Evolutionary conservation across 2,797 vertebrate species (phyloP), one percentile per base, ranked within the genome.

Genomic region (Numenius phaeopus): DNA sequence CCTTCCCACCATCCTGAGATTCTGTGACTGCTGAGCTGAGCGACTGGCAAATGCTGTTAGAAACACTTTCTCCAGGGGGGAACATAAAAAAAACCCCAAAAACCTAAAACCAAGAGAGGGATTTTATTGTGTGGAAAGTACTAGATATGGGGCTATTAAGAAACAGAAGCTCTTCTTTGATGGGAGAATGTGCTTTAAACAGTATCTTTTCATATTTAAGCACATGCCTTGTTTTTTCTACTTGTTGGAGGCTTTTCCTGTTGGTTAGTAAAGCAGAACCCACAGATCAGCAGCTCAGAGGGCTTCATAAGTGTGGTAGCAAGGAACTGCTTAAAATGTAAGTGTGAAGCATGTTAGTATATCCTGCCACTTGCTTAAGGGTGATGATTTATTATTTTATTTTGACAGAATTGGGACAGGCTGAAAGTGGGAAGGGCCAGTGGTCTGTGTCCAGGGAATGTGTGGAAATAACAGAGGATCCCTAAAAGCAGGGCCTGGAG

Each of bases 231-330:
- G 37, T 32, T 73, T 69, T 83, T 87, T 70, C 32, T 70, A n/a
- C 32, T 77, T 86, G 65, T 54, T 92, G 58, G 23, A 69, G 83
- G 46, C 69, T 86, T 81, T 91, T 88, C 21, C 70, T 3, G 4
- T 83, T 86, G 87, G 37, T 59, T 86, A 89, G 37, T 59, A 47
- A 91, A 73, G 52, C 72, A 88, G 83, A 91, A 64, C n/a, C 15
- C 23, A 49, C 40, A 71, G 40, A 83, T 81, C 30, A 73, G 49
- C 50, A 75, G 46, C 72, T 83, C n/a, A 7, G 29, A 55, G 18
- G 34, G 15, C 44, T 88, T 85, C 10, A 12, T 77, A 46, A 71
- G 42, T 81, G 78, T 72, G 27, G 40, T 69, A 89, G 57, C 65
- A 78, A 88, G 55, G 32, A 4, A 30, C 44, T 77, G 39, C 32